A percentile compares a stretch with the other conserved stretches of the same genome.
Evolutionary conservation across 2,113 vertebrate genomes (phyloP).

Genomic region (Anolis carolinensis): DNA sequence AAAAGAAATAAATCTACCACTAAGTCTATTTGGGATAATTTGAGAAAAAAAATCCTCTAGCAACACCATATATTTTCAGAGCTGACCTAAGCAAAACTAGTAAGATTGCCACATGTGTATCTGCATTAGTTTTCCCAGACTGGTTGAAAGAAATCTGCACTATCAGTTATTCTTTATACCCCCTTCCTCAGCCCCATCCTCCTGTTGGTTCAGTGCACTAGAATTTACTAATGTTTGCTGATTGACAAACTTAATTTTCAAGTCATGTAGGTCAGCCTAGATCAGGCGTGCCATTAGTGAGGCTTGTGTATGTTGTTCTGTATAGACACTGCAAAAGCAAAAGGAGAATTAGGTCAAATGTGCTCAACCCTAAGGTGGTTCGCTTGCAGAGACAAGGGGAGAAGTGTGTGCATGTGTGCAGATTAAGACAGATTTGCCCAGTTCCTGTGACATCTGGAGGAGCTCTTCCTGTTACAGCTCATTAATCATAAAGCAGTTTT

Average conservation of each 20-base stretch:
- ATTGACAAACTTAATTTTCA: conserved; percentile 2
- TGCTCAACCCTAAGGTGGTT: neutral
- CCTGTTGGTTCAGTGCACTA: neutral
- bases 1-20: neutral
- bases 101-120: neutral
- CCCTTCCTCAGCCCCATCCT: neutral
- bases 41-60: neutral
- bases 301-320: conserved; percentile 6
- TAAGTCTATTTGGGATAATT: neutral
- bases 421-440: conserved; percentile 1
- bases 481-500: conserved; percentile 26
- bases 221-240: neutral
- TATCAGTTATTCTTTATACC: neutral
- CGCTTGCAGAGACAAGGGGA: neutral
- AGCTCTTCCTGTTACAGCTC: conserved; percentile 29
- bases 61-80: neutral
- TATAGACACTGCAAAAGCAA: conserved; percentile 4
- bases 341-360: conserved; percentile 24
- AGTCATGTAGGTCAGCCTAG: neutral
- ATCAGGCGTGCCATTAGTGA: neutral
- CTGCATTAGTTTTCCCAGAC: neutral
- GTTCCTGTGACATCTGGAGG: conserved; percentile 15
- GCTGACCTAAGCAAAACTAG: neutral
- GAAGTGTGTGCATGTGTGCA: neutral
- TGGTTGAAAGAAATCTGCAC: neutral